Base-by-base conservation (phyloP, 2,113 vertebrate species). In the Shinisaurus crocodilurus region DNA sequence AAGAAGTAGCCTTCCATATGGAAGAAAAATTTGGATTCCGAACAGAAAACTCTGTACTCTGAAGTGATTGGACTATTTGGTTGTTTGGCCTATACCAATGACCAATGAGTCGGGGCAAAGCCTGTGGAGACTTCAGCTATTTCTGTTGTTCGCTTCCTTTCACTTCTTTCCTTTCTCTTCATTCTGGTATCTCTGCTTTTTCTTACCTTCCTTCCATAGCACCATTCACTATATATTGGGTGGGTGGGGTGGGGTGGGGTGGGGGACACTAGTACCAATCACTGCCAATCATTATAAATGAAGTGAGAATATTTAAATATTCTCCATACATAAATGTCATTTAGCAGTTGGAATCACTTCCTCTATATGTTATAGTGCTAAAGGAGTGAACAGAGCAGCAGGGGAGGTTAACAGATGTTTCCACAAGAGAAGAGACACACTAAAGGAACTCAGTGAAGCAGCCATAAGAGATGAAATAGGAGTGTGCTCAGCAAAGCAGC, bases 361-460 rank as follows among this genome's bases (percentile, higher is more conserved):
- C 93, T 94, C 92, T 89, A 4, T 1, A 40, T 89, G 20, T 92
- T 69, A 54, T 82, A 86, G 91, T 92, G 93, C 45, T 87, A 94
- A 91, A 90, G 88, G 93, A 95, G 92, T 85, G 81, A 93, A 93
- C 92, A 91, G 93, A 93, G 91, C 95, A 96, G 94, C 93, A 87
- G 90, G 93, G 93, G 87, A 91, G 92, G 92, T 76, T 83, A 91
- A 86, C 91, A 95, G 95, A 96, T 94, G 94, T 93, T 95, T 92
- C 93, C 93, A 91, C 91, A 94, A 91, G 92, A 93, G 94, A 92
- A 94, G 93, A 92, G 79, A 79, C 57, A 81, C 70, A 67, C 90
- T 76, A 45, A 15, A 87, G 84, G 86, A 95, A 89, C 87, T 89
- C 95, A 92, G 89, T 72, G 95, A 94, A 94, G 95, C 93, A 94